phyloP scores from a whole-genome alignment of 2,797 vertebrate species.

The Pantherophis vulpinus region DNA sequence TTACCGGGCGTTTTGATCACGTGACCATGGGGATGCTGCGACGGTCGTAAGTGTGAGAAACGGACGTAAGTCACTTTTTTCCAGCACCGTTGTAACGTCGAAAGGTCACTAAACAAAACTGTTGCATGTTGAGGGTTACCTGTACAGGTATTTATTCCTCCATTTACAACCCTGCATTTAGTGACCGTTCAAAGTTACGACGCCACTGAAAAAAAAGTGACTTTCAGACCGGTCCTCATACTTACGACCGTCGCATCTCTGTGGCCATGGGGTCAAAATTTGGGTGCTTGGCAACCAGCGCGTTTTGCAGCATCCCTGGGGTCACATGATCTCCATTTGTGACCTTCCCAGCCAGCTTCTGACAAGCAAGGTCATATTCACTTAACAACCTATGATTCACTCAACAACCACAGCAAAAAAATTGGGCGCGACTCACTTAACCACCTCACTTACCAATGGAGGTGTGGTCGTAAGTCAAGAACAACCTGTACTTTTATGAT shows the following conservation, averaged over 20 bases:
- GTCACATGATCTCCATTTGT: not conserved
- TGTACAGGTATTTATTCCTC: too few species aligned
- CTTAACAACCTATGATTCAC: too few species aligned
- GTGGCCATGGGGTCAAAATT: not conserved
- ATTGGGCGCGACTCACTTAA: not conserved
- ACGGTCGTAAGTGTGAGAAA: not conserved
- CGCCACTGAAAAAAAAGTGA: not conserved
- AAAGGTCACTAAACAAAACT: not conserved
- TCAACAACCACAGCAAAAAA: too few species aligned
- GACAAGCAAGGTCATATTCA: too few species aligned
- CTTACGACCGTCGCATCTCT: not conserved
- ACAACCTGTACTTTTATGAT: too few species aligned
- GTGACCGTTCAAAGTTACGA: not conserved
- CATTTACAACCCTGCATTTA: not conserved
- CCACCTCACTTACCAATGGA: too few species aligned
- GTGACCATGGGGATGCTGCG: not conserved
- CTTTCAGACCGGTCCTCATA: not conserved
- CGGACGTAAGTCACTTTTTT: not conserved
- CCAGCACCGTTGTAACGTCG: not conserved
- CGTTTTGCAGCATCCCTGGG: fast-evolving
- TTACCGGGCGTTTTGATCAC: too few species aligned
- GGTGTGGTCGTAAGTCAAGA: not conserved
- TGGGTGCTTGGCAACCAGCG: not conserved
- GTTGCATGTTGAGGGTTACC: too few species aligned
- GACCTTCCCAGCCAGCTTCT: too few species aligned